Evolutionary conservation across 2,113 vertebrate genomes (phyloP).

Genomic region (Cercopithecus mona): DNA sequence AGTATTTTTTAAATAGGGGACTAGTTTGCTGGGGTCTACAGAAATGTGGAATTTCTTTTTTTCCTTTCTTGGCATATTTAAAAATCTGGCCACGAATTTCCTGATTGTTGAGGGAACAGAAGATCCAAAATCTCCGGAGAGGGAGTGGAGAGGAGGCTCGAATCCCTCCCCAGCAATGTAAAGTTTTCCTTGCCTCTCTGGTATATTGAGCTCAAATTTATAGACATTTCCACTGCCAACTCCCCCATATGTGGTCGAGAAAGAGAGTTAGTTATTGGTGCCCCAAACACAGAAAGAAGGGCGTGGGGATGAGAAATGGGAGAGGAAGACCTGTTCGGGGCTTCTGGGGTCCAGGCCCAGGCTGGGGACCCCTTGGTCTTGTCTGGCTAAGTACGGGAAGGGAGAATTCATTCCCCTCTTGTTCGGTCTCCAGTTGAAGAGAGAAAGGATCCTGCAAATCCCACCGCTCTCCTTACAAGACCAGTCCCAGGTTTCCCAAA

Average conservation of each 20-base stretch:
- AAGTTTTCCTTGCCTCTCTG: neutral
- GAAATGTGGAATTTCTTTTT: neutral
- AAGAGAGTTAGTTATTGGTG: neutral
- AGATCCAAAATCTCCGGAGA: conserved; percentile 19
- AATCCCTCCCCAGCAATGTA: neutral
- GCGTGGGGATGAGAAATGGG: neutral
- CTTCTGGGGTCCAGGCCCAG: neutral
- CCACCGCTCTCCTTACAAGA: neutral
- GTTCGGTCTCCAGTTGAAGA: neutral
- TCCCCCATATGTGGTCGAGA: neutral
- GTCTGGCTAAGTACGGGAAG: neutral
- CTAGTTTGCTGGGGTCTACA: neutral
- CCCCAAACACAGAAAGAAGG: neutral
- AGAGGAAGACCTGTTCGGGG: neutral
- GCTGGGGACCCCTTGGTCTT: neutral
- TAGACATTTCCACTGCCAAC: neutral
- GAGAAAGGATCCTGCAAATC: neutral
- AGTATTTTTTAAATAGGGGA: neutral
- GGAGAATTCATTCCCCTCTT: neutral
- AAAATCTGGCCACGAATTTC: neutral
- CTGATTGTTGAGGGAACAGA: neutral
- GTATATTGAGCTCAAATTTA: neutral
- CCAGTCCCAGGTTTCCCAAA: conserved; percentile 10
- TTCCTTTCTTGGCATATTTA: neutral
- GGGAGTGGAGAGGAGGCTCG: neutral